Conservation (phyloP, 2,888 invertebrate genomes). For the Apamea epomidion region DNA sequence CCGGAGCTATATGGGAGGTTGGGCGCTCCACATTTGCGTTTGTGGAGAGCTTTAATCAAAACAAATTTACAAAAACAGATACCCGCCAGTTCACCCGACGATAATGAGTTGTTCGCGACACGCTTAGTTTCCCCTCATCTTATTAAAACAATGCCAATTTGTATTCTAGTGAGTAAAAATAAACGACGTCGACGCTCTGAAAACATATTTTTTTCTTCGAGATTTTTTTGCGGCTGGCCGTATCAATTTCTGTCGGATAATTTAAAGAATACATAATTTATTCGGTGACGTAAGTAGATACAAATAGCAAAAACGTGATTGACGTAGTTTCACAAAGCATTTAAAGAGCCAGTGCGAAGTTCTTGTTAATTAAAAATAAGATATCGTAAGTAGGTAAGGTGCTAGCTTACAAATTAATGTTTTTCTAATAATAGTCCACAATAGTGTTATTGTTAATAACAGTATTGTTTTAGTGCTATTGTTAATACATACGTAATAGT, state of each 20-base stretch:
- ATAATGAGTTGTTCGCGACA: slow-evolving; percentile 71
- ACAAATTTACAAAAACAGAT: slow-evolving; percentile 69
- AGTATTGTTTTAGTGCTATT: background rate
- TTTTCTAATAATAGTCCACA: background rate
- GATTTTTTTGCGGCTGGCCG: slow-evolving; percentile 58
- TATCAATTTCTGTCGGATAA: slow-evolving; percentile 58
- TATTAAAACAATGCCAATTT: slow-evolving; percentile 72
- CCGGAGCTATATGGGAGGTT: slow-evolving; percentile 19
- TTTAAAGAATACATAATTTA: slow-evolving; percentile 50
- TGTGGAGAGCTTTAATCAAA: slow-evolving; percentile 66
- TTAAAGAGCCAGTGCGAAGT: background rate
- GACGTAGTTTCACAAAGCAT: slow-evolving; percentile 8
- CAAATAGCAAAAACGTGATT: slow-evolving; percentile 41
- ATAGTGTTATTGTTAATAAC: background rate
- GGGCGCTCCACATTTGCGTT: slow-evolving; percentile 53
- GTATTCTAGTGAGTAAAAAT: slow-evolving; percentile 71
- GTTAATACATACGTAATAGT: slow-evolving; percentile 11
- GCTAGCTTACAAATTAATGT: background rate
- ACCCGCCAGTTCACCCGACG: slow-evolving; percentile 58
- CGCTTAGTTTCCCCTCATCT: slow-evolving; percentile 69
- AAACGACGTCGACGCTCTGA: slow-evolving; percentile 64
- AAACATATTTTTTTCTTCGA: slow-evolving; percentile 67
- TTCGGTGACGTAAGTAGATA: slow-evolving; percentile 12
- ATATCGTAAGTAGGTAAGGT: background rate
- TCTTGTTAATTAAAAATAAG: slow-evolving; percentile 12